These are phyloP conservation scores for Leptocoma aspasia DNA, from an alignment of 2,113 vertebrate species.

Conservation along the genomic window DNA sequence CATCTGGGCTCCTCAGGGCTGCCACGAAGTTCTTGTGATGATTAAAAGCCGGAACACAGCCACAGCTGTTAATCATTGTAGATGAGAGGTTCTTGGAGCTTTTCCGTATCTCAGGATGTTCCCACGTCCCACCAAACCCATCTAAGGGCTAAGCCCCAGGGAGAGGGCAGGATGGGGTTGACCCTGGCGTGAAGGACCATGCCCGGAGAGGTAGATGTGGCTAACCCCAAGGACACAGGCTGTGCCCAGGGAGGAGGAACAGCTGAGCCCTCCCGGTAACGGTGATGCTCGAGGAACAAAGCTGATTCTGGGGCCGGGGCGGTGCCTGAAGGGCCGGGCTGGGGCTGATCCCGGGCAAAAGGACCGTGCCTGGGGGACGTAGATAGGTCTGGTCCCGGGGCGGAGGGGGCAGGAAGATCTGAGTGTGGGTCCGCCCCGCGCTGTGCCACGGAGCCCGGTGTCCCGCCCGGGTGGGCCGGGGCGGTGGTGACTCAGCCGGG, in stretches of 20 bases:
- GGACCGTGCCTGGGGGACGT: not conserved
- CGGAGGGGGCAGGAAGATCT: not conserved
- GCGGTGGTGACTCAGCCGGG: conserved; percentile 35
- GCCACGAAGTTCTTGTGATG: not conserved
- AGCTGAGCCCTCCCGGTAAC: not conserved
- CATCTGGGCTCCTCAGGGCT: not conserved
- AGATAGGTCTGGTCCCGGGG: not conserved
- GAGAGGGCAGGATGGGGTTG: not conserved
- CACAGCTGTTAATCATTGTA: not conserved
- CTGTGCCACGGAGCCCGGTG: not conserved
- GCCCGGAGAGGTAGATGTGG: not conserved
- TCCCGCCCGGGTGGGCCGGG: not conserved
- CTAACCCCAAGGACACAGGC: too few species aligned
- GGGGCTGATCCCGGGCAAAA: not conserved
- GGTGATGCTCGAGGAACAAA: not conserved
- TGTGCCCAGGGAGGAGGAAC: not conserved
- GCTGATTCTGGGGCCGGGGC: not conserved
- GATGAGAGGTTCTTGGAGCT: not conserved
- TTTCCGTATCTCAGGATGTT: not conserved
- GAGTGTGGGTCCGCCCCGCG: not conserved
- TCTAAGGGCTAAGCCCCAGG: not conserved
- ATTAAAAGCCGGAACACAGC: not conserved
- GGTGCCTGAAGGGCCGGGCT: not conserved
- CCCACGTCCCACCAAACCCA: not conserved
- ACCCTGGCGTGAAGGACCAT: not conserved